Base-by-base conservation (phyloP, 2,797 vertebrate genomes). In the Galaxias olidus region DNA sequence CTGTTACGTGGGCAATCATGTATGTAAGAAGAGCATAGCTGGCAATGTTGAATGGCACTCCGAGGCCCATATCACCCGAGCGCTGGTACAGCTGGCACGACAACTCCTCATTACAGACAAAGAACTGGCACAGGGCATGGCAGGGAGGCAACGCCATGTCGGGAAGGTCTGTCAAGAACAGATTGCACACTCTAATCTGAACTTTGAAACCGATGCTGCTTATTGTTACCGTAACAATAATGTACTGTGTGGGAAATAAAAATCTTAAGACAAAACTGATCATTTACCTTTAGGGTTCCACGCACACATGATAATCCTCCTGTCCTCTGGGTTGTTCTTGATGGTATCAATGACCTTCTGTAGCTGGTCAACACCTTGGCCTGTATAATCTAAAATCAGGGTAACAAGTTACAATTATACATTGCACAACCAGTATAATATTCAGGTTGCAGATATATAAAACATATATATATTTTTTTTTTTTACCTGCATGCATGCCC, bases 51-150 rank as follows among this genome's bases (percentile, higher is more conserved):
- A 99, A 99, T 42, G 98, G 98, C 51, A 99, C 97, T 0, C 97
- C 97, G 7, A 99, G 91, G 7, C 98, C 97, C 92, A 99, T 98
- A 66, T 99, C 98, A 58, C 93, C 96, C 0, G 98, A 98, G 57
- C 97, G 91, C 88, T 99, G 98, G 84, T 98, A 99, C 51, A 99
- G 90, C 82, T 99, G 97, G 71, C 98, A 98, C 0, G 97, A 99
- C 66, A 99, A 74, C 90, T 99, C 96, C 1, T 94, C 94, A 0
- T 97, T 90, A 0, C 90, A 83, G 66, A 98, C 94, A 4, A 97
- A 98, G 86, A 99, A 99, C 89, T 99, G 98, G 78, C 96, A 98
- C 52, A 99, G 90, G 48, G 94, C 93, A 12, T 98, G 98, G 80
- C 97, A 99, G 0, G 97, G 97, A 4, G 97, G 97, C 72, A 99